phyloP scores from a whole-genome alignment of 2,888 invertebrate species.

The Noctua pronuba region DNA sequence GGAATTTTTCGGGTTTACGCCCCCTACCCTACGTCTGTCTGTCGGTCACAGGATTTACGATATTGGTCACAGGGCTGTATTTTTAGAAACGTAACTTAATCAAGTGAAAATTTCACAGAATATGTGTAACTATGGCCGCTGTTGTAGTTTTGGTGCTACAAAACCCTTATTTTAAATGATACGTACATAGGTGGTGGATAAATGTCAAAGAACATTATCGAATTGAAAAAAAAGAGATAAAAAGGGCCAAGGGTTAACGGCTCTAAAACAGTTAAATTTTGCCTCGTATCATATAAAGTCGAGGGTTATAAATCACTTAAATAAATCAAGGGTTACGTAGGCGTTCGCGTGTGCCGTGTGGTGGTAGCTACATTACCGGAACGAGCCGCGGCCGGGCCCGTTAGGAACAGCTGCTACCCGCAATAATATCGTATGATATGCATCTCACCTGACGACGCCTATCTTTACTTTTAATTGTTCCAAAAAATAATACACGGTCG shows the following conservation, averaged over 20 bases:
- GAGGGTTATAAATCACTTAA: conserved; percentile 64
- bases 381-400: conserved; percentile 67
- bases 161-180: neutral
- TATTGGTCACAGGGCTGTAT: neutral
- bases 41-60: neutral
- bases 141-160: neutral
- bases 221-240: neutral
- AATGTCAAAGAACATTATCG: neutral
- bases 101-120: neutral
- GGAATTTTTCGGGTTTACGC: neutral
- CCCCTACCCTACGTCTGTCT: neutral
- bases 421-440: conserved; percentile 69
- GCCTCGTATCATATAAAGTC: conserved; percentile 50
- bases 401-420: conserved; percentile 72
- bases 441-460: conserved; percentile 62
- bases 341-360: conserved; percentile 60
- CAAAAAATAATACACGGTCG: conserved; percentile 25
- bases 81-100: neutral
- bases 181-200: neutral
- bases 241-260: conserved; percentile 19
- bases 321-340: conserved; percentile 68
- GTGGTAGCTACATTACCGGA: conserved; percentile 65
- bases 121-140: neutral
- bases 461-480: conserved; percentile 51
- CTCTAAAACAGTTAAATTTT: conserved; percentile 53